phyloP scores from a whole-genome alignment of 2,888 invertebrate genomes.

The Eupithecia inturbata region DNA sequence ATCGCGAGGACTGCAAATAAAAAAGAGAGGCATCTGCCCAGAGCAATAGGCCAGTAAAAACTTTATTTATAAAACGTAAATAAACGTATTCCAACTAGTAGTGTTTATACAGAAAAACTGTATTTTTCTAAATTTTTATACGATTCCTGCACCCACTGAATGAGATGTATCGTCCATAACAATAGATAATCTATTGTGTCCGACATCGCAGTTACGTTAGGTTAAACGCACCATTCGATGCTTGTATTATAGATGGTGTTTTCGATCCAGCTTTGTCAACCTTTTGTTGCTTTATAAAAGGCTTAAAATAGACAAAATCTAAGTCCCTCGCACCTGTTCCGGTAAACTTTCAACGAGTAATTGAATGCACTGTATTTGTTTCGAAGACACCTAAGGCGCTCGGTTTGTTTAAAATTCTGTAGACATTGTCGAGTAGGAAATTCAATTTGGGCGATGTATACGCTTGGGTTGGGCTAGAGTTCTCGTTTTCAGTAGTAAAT shows the following conservation, averaged over 20 bases:
- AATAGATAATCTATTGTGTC: background rate
- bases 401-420: conserved; percentile 48
- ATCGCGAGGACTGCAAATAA: background rate
- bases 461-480: conserved; percentile 41
- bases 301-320: conserved; percentile 13
- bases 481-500: conserved; percentile 20
- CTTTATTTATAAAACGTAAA: background rate
- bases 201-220: background rate
- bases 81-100: background rate
- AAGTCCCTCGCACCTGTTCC: conserved; percentile 18
- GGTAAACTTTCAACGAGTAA: conserved; percentile 32
- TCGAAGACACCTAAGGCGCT: conserved; percentile 45
- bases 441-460: conserved; percentile 55
- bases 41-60: background rate
- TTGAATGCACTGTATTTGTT: conserved; percentile 45
- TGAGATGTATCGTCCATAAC: background rate
- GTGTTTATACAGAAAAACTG: background rate
- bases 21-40: background rate
- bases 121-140: background rate
- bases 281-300: background rate
- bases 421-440: conserved; percentile 51
- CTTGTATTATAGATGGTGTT: background rate
- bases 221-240: background rate
- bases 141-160: background rate
- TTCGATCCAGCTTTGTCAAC: background rate